Evolutionary conservation across 1,140 invertebrate species (phyloP).

Genomic region (Procambarus clarkii): DNA sequence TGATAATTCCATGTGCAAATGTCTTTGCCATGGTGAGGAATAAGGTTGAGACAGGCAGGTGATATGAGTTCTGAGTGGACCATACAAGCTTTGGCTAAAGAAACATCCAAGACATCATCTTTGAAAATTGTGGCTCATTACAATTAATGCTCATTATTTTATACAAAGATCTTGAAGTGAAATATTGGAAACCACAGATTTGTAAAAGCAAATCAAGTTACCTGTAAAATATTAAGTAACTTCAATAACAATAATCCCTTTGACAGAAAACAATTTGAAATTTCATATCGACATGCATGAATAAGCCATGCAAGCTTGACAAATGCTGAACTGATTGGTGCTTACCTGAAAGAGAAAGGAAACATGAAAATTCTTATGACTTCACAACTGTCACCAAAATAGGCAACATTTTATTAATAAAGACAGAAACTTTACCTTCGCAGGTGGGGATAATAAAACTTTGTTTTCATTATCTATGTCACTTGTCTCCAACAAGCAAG

Average conservation of each 20-base stretch:
- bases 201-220: background rate
- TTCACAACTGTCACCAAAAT: background rate
- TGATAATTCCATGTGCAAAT: too few species aligned
- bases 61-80: too few species aligned
- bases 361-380: background rate
- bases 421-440: constrained; percentile 33
- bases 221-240: background rate
- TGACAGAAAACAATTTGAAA: too few species aligned
- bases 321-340: background rate
- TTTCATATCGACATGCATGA: background rate
- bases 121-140: too few species aligned
- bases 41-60: too few species aligned
- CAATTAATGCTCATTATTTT: too few species aligned
- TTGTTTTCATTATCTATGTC: constrained; percentile 31
- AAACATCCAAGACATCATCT: background rate
- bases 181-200: too few species aligned
- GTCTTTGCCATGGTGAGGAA: too few species aligned
- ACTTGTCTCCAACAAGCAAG: constrained; percentile 20
- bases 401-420: background rate
- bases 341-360: background rate
- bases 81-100: background rate
- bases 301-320: background rate
- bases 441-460: constrained; percentile 37
- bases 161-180: too few species aligned
- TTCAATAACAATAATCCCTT: too few species aligned